A percentile compares a stretch with the other conserved stretches of the same genome.
These are phyloP conservation scores for Anableps anableps DNA, from an alignment of 2,797 vertebrate species.

Conservation along the genomic window DNA sequence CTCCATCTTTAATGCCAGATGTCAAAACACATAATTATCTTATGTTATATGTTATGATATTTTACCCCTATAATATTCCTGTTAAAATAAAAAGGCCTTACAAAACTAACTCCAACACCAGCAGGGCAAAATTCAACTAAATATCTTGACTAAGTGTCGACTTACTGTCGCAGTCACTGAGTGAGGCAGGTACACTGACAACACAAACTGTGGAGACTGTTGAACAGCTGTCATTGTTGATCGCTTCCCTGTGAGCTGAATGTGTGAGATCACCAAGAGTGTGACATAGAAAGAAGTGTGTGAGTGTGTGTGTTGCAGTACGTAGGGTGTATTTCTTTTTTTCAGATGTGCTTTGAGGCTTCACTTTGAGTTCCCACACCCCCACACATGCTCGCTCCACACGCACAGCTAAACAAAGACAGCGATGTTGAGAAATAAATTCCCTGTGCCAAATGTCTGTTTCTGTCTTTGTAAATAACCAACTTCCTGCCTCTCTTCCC, in stretches of 20 bases:
- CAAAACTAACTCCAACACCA: background rate
- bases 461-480: conserved; percentile 59
- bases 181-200: conserved; percentile 53
- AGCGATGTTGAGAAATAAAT: conserved; percentile 60
- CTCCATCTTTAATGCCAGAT: background rate
- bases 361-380: conserved; percentile 69
- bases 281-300: conserved; percentile 56
- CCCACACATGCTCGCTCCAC: conserved; percentile 50
- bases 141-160: conserved; percentile 20
- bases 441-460: conserved; percentile 51
- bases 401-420: conserved; percentile 76
- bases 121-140: conserved; percentile 17
- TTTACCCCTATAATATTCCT: background rate
- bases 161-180: background rate
- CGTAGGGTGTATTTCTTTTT: conserved; percentile 61
- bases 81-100: conserved; percentile 6
- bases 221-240: conserved; percentile 66
- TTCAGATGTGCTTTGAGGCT: conserved; percentile 68
- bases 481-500: conserved; percentile 56
- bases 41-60: background rate
- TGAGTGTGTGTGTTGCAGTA: conserved; percentile 32
- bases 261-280: conserved; percentile 56
- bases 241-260: conserved; percentile 55
- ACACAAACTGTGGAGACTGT: conserved; percentile 61
- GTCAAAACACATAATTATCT: background rate